Conservation (phyloP, 2,888 invertebrate species). For the Oscheius sp. region DNA sequence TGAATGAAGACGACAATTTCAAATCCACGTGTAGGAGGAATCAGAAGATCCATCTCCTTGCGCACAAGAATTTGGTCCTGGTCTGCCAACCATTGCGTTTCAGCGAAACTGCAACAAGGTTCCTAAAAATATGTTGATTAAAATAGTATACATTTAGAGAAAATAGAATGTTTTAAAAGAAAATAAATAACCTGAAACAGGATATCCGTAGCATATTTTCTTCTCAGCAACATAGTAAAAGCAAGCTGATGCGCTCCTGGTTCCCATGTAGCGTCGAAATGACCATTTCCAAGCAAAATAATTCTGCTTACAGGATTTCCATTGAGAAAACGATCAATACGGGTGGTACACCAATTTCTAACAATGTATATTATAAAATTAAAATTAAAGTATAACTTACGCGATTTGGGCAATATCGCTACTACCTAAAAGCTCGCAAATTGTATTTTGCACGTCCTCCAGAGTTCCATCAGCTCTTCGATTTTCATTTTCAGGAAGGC, state of each 20-base stretch:
- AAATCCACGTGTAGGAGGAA: not conserved
- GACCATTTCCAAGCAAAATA: constrained; percentile 58
- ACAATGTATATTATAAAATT: constrained; percentile 12
- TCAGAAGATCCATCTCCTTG: constrained; percentile 27
- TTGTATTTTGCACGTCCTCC: constrained; percentile 43
- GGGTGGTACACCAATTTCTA: constrained; percentile 36
- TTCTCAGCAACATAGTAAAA: constrained; percentile 39
- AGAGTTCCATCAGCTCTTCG: constrained; percentile 40
- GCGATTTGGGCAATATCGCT: constrained; percentile 5
- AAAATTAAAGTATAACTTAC: constrained; percentile 24
- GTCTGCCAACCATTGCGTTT: constrained; percentile 41
- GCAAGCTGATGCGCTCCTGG: constrained; percentile 59
- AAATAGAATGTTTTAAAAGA: too few relatives aligned
- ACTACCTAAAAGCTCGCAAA: constrained; percentile 19
- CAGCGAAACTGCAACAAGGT: constrained; percentile 22
- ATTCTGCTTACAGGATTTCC: constrained; percentile 38
- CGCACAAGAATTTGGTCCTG: constrained; percentile 37
- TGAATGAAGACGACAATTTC: constrained; percentile 43
- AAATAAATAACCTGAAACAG: constrained; percentile 43
- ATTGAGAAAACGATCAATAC: constrained; percentile 11
- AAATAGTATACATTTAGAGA: not conserved
- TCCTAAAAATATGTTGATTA: constrained; percentile 12
- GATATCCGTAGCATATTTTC: constrained; percentile 31
- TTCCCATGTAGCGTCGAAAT: constrained; percentile 50
- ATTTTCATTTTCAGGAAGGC: not conserved